These are phyloP conservation scores for cattle (Bos taurus) DNA, from an alignment of 2,113 vertebrate species.

Conservation along the genomic window DNA sequence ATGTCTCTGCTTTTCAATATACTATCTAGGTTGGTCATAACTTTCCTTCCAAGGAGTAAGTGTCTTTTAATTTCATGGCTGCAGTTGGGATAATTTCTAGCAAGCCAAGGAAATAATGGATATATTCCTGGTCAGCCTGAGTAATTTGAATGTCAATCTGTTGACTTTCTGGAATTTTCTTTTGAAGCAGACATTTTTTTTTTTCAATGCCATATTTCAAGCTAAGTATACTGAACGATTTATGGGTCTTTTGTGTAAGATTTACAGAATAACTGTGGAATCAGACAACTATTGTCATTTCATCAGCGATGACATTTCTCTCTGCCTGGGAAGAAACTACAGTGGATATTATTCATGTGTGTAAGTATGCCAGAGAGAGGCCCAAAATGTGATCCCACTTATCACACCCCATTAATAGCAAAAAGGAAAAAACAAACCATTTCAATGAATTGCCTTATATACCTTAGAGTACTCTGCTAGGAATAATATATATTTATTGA, in stretches of 20 bases:
- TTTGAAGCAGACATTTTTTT: conserved; percentile 37
- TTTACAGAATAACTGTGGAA: conserved; percentile 57
- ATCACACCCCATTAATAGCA: conserved; percentile 49
- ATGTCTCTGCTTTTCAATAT: too few species aligned
- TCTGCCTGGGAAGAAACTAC: conserved; percentile 50
- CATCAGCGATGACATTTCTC: conserved; percentile 58
- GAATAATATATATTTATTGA: not conserved
- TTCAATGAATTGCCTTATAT: conserved; percentile 34
- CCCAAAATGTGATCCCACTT: not conserved
- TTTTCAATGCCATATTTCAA: conserved; percentile 42
- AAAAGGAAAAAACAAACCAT: not conserved
- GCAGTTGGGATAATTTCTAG: not conserved
- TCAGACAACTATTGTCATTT: conserved; percentile 37
- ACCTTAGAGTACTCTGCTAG: not conserved
- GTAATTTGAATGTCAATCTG: conserved; percentile 37
- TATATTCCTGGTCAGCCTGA: conserved; percentile 32
- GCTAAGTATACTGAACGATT: conserved; percentile 32
- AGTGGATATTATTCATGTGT: conserved; percentile 47
- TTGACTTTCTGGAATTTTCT: conserved; percentile 54
- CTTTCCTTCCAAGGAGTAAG: too few species aligned
- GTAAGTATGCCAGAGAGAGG: conserved; percentile 48
- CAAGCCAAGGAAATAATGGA: not conserved
- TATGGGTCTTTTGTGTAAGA: conserved; percentile 43
- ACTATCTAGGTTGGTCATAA: too few species aligned
- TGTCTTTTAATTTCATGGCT: too few species aligned